These are phyloP conservation scores for Drosophila persimilis DNA, from an alignment of 1,140 invertebrate species.

Conservation along the genomic window DNA sequence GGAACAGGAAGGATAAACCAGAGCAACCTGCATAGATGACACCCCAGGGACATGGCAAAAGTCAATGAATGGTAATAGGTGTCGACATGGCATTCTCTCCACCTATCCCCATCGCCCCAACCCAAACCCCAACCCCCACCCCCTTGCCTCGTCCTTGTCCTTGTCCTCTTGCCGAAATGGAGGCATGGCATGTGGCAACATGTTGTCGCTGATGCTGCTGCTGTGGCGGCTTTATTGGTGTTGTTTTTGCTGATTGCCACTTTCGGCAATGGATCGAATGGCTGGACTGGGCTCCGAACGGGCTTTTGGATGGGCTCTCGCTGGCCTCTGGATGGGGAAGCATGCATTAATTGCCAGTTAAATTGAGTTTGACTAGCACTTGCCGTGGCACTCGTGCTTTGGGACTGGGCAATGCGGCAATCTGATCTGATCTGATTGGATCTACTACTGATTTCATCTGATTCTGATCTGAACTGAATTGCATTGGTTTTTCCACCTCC, in stretches of 20 bases:
- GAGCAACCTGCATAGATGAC: conserved; percentile 81
- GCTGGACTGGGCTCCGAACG: conserved; percentile 11
- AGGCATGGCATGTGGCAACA: conserved; percentile 44
- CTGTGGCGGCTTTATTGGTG: conserved; percentile 67
- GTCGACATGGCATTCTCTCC: conserved; percentile 67
- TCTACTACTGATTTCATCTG: too few species aligned
- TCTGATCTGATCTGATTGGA: background rate
- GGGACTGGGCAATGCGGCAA: too few species aligned
- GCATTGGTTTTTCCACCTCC: conserved; percentile 7
- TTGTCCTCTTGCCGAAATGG: background rate
- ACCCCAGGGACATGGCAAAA: conserved; percentile 80
- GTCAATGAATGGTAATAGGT: conserved; percentile 81
- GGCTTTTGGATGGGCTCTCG: background rate
- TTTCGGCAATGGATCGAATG: conserved; percentile 74
- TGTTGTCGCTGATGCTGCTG: conserved; percentile 19
- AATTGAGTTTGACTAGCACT: conserved; percentile 68
- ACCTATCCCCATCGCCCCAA: background rate
- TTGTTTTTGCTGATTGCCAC: conserved; percentile 80
- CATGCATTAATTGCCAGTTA: conserved; percentile 80
- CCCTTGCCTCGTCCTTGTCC: background rate
- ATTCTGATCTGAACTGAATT: background rate
- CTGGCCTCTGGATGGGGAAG: conserved; percentile 8
- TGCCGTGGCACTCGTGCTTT: too few species aligned
- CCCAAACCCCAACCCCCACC: background rate
- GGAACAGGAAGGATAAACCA: conserved; percentile 51